phyloP scores from a whole-genome alignment of 2,113 vertebrate species.

The Eira barbara region DNA sequence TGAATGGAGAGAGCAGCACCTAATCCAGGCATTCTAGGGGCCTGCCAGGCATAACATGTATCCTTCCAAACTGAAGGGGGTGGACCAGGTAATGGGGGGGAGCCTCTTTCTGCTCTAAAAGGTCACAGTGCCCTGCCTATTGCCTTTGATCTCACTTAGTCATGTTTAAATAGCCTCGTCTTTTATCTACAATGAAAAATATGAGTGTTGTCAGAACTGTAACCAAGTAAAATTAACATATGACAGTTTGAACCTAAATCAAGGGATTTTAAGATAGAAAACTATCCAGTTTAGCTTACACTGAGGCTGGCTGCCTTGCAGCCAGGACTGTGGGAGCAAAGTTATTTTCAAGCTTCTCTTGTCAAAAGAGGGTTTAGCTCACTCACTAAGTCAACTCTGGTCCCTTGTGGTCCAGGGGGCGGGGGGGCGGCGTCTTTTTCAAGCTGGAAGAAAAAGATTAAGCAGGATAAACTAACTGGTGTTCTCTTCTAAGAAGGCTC shows the following conservation, averaged over 20 bases:
- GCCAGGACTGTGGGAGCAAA: not conserved
- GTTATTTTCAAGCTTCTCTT: conserved; percentile 38
- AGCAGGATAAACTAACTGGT: conserved; percentile 41
- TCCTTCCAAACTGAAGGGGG: not conserved
- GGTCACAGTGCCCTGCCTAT: not conserved
- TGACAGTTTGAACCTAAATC: not conserved
- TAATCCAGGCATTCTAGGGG: not conserved
- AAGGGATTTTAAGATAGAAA: not conserved
- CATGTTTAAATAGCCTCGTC: not conserved
- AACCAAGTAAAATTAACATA: not conserved
- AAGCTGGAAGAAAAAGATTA: conserved; percentile 62
- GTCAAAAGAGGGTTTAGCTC: conserved; percentile 35
- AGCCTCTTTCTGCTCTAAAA: conserved; percentile 38
- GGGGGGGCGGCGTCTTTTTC: not conserved
- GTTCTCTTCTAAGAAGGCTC: conserved; percentile 26
- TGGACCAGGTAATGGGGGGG: not conserved
- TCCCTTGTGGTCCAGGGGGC: not conserved
- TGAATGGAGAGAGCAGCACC: not conserved
- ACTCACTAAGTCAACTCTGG: conserved; percentile 30
- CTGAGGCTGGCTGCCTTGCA: not conserved
- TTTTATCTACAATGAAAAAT: conserved; percentile 16
- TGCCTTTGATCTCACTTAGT: not conserved
- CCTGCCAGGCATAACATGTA: not conserved
- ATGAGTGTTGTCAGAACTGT: not conserved
- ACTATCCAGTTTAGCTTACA: not conserved